Percentiles rank a stretch among this genome's conserved stretches.
Conservation (phyloP, 1,140 invertebrate genomes). For the Anastrepha obliqua region DNA sequence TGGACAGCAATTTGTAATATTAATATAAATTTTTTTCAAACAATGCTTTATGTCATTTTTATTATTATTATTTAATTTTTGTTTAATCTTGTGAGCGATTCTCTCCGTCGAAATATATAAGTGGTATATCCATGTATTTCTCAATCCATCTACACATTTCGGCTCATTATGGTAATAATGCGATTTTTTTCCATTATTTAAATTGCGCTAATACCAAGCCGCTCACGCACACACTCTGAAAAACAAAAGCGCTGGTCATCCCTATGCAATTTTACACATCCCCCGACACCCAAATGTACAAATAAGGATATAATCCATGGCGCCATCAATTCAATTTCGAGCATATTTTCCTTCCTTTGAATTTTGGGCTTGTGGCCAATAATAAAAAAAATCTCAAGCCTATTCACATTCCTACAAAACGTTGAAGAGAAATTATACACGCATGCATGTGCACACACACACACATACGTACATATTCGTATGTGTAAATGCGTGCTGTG, state of each 20-base stretch:
- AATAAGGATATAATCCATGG: slow-evolving; percentile 38
- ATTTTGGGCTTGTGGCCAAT: background rate
- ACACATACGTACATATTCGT: background rate
- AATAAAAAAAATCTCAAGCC: background rate
- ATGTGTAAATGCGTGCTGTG: background rate
- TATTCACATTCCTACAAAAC: background rate
- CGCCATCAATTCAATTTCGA: slow-evolving; percentile 23
- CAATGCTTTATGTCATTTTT: too few relatives aligned
- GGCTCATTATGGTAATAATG: slow-evolving; percentile 40
- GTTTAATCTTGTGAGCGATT: too few relatives aligned
- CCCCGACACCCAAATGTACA: background rate
- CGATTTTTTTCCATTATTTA: slow-evolving; percentile 9
- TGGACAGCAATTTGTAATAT: too few relatives aligned
- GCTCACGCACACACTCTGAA: background rate
- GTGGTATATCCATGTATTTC: background rate
- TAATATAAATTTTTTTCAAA: too few relatives aligned
- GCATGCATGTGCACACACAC: background rate
- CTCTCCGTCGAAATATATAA: too few relatives aligned
- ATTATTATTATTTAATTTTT: too few relatives aligned
- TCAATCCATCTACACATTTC: background rate
- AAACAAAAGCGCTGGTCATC: background rate
- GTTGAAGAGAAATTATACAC: background rate
- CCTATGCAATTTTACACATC: background rate
- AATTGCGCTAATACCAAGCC: slow-evolving; percentile 16
- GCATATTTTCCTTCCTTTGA: background rate